Evolutionary conservation across 1,140 invertebrate genomes (phyloP), one percentile per base, ranked within the genome.

Genomic region (Drosophila funebris): DNA sequence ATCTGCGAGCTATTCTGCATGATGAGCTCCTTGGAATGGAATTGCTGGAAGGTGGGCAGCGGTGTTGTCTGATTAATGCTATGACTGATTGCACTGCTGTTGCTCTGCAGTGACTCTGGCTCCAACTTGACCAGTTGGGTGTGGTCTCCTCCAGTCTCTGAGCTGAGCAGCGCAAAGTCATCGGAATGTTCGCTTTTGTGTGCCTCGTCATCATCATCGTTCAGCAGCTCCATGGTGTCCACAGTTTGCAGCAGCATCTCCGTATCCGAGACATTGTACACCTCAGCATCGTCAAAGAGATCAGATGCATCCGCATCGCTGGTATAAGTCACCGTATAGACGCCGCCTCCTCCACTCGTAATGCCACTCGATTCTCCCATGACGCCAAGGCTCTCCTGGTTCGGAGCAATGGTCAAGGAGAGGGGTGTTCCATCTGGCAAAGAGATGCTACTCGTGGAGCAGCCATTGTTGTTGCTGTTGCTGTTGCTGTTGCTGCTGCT

Each of bases 1-100:
- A 84, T 93, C 85, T 73, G 92, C 36, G 71, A 90, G 57, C 80
- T 87, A 50, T 92, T 92, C 68, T 91, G 91, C 77, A 92, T 87
- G 29, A 92, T 92, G 43, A 91, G 76, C 72, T 92, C 91, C 73
- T 92, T 92, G 77, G 94, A 94, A 92, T 95, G 94, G 85, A 94
- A 96, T 20, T 96, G 95, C 78, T 95, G 95, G 90, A 97, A 96
- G 85, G 96, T 96, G 1, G 96, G 96, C 67, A 97, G 91, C 27
- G 95, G 96, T 89, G 96, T 96, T 0, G 96, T 95, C 9, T 61
- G 64, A 24, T 68, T 57, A 22, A 27, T 22, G n/a, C n/a, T n/a
- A n/a, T n/a, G n/a, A n/a, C n/a, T n/a, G n/a, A 20, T 18, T 22
- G 56, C 14, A 58, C 13, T 43, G 31, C 9, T 70, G 48, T 27